Base-by-base conservation (phyloP, 2,797 vertebrate species). In the Ictinia mississippiensis region DNA sequence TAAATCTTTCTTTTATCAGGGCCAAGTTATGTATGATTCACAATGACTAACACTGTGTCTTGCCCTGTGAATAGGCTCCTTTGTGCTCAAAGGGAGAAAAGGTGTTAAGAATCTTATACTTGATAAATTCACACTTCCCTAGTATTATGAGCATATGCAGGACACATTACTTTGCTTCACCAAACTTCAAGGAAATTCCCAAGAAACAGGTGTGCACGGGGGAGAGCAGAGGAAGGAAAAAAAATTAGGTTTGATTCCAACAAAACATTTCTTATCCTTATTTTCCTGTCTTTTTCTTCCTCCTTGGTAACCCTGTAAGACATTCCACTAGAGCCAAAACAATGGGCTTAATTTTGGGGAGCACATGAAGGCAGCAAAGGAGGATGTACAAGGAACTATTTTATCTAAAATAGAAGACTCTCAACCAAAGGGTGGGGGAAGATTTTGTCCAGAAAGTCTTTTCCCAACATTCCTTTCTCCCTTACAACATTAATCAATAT, bases 1-100 rank as follows among this genome's bases (percentile, higher is more conserved):
- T 14, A 82, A 91, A 52, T 75, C 83, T 38, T 63, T 63, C 50
- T 83, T 94, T 74, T 87, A 78, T 83, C 68, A 61, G 58, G 68
- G 83, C 71, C 84, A 95, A 93, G 84, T 78, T 90, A 33, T 29
- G 87, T 15, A 49, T 96, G 95, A 94, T 87, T 96, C 95, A 93
- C 86, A 87, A 68, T 90, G 90, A 93, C 90, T 94, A 95, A 94
- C 62, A 38, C 52, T 11, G 31, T 77, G 89, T 83, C 82, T 75
- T 91, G 58, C 72, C 61, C 56, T 81, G 26, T 94, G 92, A 96
- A 96, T 87, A 87, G 83, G 37, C 33, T 88, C 35, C 80, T 95
- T 95, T 91, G 83, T 95, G 87, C 79, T 91, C 49, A 61, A 37
- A 81, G 68, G 68, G 23, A 93, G 70, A 61, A 85, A 86, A 63